Percentiles rank a stretch among this genome's conserved stretches.
phyloP scores from a whole-genome alignment of 1,140 invertebrate genomes.

The Lepidurus packardi region DNA sequence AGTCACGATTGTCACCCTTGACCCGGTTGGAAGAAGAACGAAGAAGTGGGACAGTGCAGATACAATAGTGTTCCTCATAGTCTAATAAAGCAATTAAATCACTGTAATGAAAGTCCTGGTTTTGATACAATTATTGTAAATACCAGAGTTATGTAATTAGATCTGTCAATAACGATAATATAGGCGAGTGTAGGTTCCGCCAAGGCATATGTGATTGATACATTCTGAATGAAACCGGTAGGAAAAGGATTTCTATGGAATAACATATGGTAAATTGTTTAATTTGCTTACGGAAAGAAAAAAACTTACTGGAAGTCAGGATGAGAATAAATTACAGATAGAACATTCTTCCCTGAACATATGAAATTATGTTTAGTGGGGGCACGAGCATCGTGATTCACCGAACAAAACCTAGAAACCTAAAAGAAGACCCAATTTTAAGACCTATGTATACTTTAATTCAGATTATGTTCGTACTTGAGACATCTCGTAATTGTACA shows the following conservation, averaged over 20 bases:
- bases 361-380: not conserved
- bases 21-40: not conserved
- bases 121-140: not conserved
- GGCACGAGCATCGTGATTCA: not conserved
- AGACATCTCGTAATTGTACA: not conserved
- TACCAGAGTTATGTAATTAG: not conserved
- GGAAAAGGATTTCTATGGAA: not conserved
- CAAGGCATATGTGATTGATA: not conserved
- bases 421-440: not conserved
- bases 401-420: not conserved
- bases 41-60: not conserved
- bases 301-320: not conserved
- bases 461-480: not conserved
- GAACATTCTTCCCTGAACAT: not conserved
- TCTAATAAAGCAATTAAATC: not conserved
- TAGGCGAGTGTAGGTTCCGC: not conserved
- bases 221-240: not conserved
- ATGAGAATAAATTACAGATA: not conserved
- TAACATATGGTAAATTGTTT: not conserved
- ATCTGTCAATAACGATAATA: not conserved
- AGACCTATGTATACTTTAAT: not conserved
- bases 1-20: not conserved
- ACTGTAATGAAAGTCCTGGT: not conserved
- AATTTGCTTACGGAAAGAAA: not conserved
- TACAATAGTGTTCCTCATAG: not conserved